Base-by-base conservation (phyloP, 2,797 vertebrate species). In the Eospalax fontanierii region DNA sequence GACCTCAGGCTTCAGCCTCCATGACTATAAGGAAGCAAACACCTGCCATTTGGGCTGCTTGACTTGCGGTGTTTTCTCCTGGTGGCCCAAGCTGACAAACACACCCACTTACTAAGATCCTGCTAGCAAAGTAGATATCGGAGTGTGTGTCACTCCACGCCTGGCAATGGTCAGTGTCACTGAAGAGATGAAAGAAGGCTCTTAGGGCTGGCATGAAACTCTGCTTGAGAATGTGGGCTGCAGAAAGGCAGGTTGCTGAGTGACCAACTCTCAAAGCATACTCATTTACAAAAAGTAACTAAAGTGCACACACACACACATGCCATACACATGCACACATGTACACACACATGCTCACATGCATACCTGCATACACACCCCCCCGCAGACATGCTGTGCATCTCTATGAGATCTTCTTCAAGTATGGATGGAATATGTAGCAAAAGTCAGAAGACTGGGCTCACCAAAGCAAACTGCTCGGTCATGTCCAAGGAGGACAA, bases 361-460 rank as follows among this genome's bases (percentile, higher is more conserved):
- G n/a, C n/a, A n/a, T n/a, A n/a, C n/a, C n/a, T n/a, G n/a, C n/a
- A n/a, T n/a, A n/a, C n/a, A n/a, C n/a, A n/a, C n/a, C n/a, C n/a
- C 9, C 10, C 6, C 71, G 4, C 28, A 16, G n/a, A n/a, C n/a
- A 4, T 1, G 24, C 59, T 21, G 0, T 4, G 6, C 0, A 1
- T 2, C 73, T 80, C 85, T 12, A 3, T 0, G 4, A 16, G 43
- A 14, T 38, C 19, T 85, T 46, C n/a, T 24, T 74, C 30, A 50
- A 35, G 24, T 18, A n/a, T n/a, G n/a, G n/a, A 30, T 0, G 1
- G 14, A 65, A 75, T 5, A 2, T 21, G 16, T 4, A 70, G 38
- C 12, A 63, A 75, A 28, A 40, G 0, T 33, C 38, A 1, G 43
- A 83, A 43, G 22, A 30, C 3, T 1, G 9, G 61, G n/a, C 35